These are phyloP conservation scores for Pristionchus japonicus DNA, from an alignment of 2,888 invertebrate species.

Conservation along the genomic window DNA sequence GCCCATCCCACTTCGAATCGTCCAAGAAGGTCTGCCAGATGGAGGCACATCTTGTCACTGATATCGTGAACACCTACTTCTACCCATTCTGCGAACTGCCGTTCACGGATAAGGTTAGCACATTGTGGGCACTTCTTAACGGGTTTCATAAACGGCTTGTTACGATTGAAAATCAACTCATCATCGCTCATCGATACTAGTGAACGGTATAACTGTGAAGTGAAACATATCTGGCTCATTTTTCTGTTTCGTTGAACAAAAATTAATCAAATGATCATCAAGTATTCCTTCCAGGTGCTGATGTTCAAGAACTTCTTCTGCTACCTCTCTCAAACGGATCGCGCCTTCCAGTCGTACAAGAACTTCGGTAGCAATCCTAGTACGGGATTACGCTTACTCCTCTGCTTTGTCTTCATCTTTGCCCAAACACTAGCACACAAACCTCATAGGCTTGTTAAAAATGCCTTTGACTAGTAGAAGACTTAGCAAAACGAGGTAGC, in stretches of 20 bases:
- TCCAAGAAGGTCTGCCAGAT: slow-evolving; percentile 69
- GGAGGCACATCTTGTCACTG: slow-evolving; percentile 68
- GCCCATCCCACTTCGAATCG: slow-evolving; percentile 62
- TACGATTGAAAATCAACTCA: no score
- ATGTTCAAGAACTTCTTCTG: slow-evolving; percentile 72
- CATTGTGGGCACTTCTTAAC: no score
- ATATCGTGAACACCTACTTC: slow-evolving; percentile 70
- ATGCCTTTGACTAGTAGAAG: no score
- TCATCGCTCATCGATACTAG: no score
- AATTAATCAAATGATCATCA: background rate
- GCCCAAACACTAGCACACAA: no score
- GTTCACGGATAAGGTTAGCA: slow-evolving; percentile 66
- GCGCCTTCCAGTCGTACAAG: slow-evolving; percentile 68
- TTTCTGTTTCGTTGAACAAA: background rate
- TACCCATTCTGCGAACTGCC: slow-evolving; percentile 63
- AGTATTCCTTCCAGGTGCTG: slow-evolving; percentile 53
- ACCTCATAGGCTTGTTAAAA: no score
- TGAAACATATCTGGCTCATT: no score
- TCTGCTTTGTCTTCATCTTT: background rate
- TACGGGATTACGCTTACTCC: slow-evolving; percentile 27
- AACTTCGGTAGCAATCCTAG: slow-evolving; percentile 61
- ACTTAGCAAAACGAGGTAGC: no score
- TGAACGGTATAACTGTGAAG: no score
- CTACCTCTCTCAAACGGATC: slow-evolving; percentile 69
- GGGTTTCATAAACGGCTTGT: background rate